phyloP scores from a whole-genome alignment of 1,140 invertebrate genomes.

The Drosophila hydei region DNA sequence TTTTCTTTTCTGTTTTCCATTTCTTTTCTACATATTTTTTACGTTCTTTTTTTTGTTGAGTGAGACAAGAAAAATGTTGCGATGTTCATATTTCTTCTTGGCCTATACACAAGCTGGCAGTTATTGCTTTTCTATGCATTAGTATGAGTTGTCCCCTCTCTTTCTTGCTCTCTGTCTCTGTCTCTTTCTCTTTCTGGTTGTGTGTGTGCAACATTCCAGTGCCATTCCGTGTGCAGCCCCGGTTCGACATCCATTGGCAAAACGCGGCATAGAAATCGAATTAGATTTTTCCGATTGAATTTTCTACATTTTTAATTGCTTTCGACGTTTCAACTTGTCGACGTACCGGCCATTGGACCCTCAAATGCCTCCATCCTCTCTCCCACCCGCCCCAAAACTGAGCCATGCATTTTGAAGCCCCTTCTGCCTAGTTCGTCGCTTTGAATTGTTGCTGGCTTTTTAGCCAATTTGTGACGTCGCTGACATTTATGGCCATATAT shows the following conservation, averaged over 20 bases:
- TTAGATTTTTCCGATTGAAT: constrained; percentile 83
- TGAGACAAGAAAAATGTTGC: constrained; percentile 46
- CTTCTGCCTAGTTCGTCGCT: not conserved
- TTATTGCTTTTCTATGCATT: constrained; percentile 61
- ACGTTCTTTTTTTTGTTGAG: constrained; percentile 20
- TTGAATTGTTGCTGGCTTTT: constrained; percentile 63
- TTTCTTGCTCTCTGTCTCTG: not conserved
- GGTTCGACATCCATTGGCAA: constrained; percentile 65
- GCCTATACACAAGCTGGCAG: constrained; percentile 65
- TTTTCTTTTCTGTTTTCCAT: constrained; percentile 10
- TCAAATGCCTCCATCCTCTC: not conserved
- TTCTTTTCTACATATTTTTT: constrained; percentile 22
- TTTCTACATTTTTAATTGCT: constrained; percentile 83
- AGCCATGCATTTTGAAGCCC: constrained; percentile 5
- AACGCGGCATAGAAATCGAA: constrained; percentile 81
- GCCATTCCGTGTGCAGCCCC: constrained; percentile 52
- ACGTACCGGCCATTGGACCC: constrained; percentile 23
- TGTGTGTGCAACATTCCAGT: constrained; percentile 67
- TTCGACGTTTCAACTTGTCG: constrained; percentile 81
- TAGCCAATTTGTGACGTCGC: constrained; percentile 67
- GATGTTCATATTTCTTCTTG: constrained; percentile 72
- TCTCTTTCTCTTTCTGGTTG: constrained; percentile 32
- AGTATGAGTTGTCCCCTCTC: constrained; percentile 7
- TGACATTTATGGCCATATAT: constrained; percentile 65
- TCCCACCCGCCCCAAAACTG: constrained; percentile 1